Evolutionary conservation across 2,113 vertebrate genomes (phyloP).

Genomic region (Paratilapia polleni): DNA sequence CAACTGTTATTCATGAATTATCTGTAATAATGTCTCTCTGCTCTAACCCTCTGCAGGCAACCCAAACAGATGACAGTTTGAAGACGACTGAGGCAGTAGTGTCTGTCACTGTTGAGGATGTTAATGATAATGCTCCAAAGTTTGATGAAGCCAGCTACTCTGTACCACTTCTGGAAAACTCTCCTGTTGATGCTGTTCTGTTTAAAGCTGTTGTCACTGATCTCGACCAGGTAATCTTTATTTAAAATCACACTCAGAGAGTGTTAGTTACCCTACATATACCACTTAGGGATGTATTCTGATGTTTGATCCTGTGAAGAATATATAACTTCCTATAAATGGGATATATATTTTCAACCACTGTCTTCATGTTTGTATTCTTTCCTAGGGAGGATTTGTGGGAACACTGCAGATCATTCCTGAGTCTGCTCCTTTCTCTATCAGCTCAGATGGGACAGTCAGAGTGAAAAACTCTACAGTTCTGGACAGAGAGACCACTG

Average conservation of each 20-base stretch:
- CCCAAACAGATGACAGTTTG: constrained; percentile 74
- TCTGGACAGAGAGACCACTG: constrained; percentile 78
- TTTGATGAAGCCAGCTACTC: constrained; percentile 71
- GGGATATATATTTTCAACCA: not conserved
- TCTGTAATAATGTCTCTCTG: not conserved
- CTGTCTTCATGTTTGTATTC: not conserved
- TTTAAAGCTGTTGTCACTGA: constrained; percentile 74
- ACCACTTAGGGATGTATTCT: accelerated
- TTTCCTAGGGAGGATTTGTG: constrained; percentile 81
- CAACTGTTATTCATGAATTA: not conserved
- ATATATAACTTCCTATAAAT: not conserved
- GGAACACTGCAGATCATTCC: constrained; percentile 73
- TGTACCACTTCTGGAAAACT: constrained; percentile 76
- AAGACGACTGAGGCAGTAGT: constrained; percentile 80
- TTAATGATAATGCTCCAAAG: constrained; percentile 75
- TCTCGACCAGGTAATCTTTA: constrained; percentile 74
- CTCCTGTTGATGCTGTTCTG: constrained; percentile 62
- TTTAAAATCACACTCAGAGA: accelerated
- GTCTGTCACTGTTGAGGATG: constrained; percentile 76
- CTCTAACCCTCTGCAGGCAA: constrained; percentile 66
- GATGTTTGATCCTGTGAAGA: not conserved
- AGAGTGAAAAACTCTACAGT: constrained; percentile 69
- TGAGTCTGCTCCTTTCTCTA: constrained; percentile 75
- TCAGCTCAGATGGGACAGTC: constrained; percentile 71
- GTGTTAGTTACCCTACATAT: not conserved